Conservation (phyloP, 1,140 invertebrate species). For the Drosophila nebulosa region DNA sequence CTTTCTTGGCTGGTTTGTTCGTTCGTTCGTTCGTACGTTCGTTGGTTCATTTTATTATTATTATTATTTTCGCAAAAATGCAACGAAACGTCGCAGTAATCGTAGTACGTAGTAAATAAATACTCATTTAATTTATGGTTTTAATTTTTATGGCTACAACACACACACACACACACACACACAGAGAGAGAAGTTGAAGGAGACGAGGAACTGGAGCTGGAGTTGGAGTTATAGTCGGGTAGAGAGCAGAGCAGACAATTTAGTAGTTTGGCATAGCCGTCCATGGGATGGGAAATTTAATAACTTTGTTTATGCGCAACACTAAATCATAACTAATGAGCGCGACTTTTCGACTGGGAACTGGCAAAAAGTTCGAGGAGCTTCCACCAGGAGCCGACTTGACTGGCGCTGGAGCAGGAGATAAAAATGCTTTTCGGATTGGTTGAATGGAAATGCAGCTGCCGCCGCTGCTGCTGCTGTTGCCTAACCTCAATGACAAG, state of each 20-base stretch:
- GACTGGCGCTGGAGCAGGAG: not conserved
- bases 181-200: constrained; percentile 6
- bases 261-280: constrained; percentile 72
- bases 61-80: constrained; percentile 33
- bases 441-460: constrained; percentile 22
- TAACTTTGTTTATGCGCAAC: constrained; percentile 77
- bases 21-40: not conserved
- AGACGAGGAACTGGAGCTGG: not conserved
- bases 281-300: constrained; percentile 70
- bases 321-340: constrained; percentile 79
- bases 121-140: constrained; percentile 79
- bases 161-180: constrained; percentile 19
- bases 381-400: not conserved
- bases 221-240: not conserved
- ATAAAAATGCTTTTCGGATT: not conserved
- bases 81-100: constrained; percentile 39
- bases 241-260: constrained; percentile 60
- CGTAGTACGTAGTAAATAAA: constrained; percentile 59
- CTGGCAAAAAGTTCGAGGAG: not conserved
- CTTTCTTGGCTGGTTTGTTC: not conserved
- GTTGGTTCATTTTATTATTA: constrained; percentile 3
- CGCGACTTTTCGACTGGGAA: constrained; percentile 34
- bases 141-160: constrained; percentile 79
- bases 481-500: constrained; percentile 53
- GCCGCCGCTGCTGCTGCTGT: constrained; percentile 17